phyloP scores from a whole-genome alignment of 1,140 invertebrate genomes.

The Conus ventricosus region DNA sequence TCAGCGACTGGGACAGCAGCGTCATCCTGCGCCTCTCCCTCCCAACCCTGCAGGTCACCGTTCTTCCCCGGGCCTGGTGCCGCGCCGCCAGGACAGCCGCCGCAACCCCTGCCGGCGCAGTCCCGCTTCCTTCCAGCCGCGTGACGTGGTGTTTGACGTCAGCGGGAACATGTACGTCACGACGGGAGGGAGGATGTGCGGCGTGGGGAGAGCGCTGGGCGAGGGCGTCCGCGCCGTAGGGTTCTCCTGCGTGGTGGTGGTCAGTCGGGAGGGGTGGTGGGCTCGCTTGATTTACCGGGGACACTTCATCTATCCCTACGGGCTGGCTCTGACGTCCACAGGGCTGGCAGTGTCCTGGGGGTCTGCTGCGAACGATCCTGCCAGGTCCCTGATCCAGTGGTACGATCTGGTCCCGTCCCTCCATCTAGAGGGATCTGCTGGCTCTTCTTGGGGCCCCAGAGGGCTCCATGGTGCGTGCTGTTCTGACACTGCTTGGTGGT shows the following conservation, averaged over 20 bases:
- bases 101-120: neutral
- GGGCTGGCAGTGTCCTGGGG: slow-evolving; percentile 4
- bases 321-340: neutral
- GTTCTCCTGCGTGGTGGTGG: slow-evolving; percentile 17
- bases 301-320: neutral
- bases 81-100: neutral
- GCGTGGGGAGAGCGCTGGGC: too few relatives aligned
- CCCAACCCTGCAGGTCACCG: neutral
- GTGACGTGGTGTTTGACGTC: neutral
- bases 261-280: slow-evolving; percentile 4
- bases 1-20: neutral
- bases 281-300: neutral
- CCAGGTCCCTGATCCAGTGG: neutral
- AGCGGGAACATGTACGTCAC: slow-evolving; percentile 20
- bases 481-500: too few relatives aligned
- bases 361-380: neutral
- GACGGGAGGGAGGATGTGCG: neutral
- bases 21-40: neutral
- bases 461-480: too few relatives aligned
- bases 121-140: neutral
- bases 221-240: too few relatives aligned
- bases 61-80: neutral
- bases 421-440: too few relatives aligned
- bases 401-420: neutral
- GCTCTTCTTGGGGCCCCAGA: too few relatives aligned